A percentile compares a stretch with the other conserved stretches of the same genome.
These are phyloP conservation scores for Drosophila anomalipes DNA, from an alignment of 2,888 invertebrate genomes.

Conservation along the genomic window DNA sequence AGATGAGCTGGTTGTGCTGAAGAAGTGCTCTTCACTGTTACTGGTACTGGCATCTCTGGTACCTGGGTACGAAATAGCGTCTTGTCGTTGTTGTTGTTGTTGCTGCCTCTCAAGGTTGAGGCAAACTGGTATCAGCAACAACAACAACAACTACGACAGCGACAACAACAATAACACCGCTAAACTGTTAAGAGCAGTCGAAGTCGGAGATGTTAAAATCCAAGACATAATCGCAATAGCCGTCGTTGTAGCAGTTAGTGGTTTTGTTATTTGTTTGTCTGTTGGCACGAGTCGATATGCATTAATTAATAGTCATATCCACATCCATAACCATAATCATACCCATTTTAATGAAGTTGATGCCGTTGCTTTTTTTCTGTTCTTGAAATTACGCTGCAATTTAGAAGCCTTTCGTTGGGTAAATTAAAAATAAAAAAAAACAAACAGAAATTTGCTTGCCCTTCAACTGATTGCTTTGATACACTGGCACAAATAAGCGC, in stretches of 20 bases:
- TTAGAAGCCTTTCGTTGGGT: slow-evolving; percentile 64
- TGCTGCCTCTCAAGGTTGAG: slow-evolving; percentile 67
- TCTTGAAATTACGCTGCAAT: slow-evolving; percentile 38
- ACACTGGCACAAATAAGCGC: neutral
- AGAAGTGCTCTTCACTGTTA: slow-evolving; percentile 70
- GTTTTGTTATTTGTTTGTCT: slow-evolving; percentile 1
- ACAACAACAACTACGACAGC: slow-evolving; percentile 20
- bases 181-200: slow-evolving; percentile 56
- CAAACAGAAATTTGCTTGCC: slow-evolving; percentile 27
- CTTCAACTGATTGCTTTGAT: slow-evolving; percentile 48
- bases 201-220: slow-evolving; percentile 14
- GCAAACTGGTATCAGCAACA: slow-evolving; percentile 75
- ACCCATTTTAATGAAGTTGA: slow-evolving; percentile 47
- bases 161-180: slow-evolving; percentile 41
- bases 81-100: slow-evolving; percentile 64
- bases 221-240: slow-evolving; percentile 36
- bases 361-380: slow-evolving; percentile 19
- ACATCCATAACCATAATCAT: slow-evolving; percentile 11
- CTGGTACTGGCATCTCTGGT: slow-evolving; percentile 27
- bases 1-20: slow-evolving; percentile 43
- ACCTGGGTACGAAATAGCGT: slow-evolving; percentile 58
- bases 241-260: slow-evolving; percentile 4
- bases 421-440: slow-evolving; percentile 14
- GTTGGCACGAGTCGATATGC: slow-evolving; percentile 73
- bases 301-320: slow-evolving; percentile 62